A percentile compares a stretch with the other conserved stretches of the same genome.
Conservation (phyloP, 1,140 invertebrate genomes). For the Drosophila tsacasi region DNA sequence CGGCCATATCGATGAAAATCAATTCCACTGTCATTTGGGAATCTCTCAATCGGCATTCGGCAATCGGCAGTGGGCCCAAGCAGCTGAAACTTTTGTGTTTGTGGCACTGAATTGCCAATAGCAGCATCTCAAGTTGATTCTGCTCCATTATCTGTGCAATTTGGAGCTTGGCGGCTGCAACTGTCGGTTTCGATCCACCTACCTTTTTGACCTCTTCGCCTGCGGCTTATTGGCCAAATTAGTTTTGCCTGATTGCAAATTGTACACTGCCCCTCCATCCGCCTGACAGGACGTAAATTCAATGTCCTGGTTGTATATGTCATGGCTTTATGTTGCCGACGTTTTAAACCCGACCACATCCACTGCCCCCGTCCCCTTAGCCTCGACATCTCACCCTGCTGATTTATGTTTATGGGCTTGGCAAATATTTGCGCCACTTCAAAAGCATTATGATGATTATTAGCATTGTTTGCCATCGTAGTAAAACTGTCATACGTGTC, state of each 20-base stretch:
- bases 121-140: conserved; percentile 52
- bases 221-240: conserved; percentile 66
- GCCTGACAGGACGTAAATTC: conserved; percentile 41
- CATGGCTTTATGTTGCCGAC: conserved; percentile 44
- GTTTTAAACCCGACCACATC: conserved; percentile 28
- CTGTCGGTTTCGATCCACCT: conserved; percentile 24
- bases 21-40: conserved; percentile 60
- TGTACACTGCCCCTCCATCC: conserved; percentile 25
- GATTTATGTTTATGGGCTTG: conserved; percentile 77
- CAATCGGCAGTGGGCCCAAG: conserved; percentile 6
- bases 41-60: conserved; percentile 52
- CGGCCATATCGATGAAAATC: conserved; percentile 66
- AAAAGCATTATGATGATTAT: conserved; percentile 73
- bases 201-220: conserved; percentile 53
- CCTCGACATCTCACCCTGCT: conserved; percentile 24
- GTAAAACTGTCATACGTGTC: conserved; percentile 79
- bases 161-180: conserved; percentile 34
- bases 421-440: conserved; percentile 75
- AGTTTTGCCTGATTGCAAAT: conserved; percentile 68
- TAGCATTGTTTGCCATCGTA: conserved; percentile 71
- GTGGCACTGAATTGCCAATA: conserved; percentile 60
- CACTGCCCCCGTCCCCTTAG: not conserved
- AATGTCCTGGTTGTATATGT: conserved; percentile 34
- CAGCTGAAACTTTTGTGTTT: conserved; percentile 54
- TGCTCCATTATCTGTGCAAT: conserved; percentile 56